phyloP scores from a whole-genome alignment of 2,113 vertebrate species.

The Dendropsophus ebraccatus region DNA sequence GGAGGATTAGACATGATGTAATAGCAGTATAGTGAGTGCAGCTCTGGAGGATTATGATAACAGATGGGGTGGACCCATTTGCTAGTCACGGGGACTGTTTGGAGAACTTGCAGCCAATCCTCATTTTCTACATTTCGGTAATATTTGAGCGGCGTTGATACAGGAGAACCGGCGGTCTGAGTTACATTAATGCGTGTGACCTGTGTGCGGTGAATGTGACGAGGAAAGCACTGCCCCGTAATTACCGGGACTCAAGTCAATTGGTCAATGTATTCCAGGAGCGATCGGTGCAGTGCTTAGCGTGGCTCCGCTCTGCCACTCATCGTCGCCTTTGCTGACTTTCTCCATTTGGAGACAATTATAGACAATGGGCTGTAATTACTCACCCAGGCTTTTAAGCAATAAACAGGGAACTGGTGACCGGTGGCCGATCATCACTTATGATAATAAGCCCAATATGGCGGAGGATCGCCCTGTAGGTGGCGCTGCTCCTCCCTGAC shows the following conservation, averaged over 20 bases:
- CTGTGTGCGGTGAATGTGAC: background rate
- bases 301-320: background rate
- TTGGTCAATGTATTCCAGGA: constrained; percentile 52
- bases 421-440: background rate
- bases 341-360: constrained; percentile 54
- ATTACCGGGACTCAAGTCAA: constrained; percentile 28
- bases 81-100: too few species aligned
- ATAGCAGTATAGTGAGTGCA: background rate
- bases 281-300: constrained; percentile 32
- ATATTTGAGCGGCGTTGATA: background rate
- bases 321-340: background rate
- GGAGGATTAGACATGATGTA: too few species aligned
- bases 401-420: constrained; percentile 4
- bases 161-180: background rate
- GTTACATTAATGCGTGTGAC: constrained; percentile 55
- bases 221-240: constrained; percentile 41
- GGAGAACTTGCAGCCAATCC: too few species aligned
- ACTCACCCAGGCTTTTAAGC: constrained; percentile 43
- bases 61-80: too few species aligned
- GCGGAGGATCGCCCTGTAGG: background rate
- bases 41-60: background rate
- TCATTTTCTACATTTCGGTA: constrained; percentile 39
- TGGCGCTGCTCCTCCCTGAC: background rate
- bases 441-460: background rate
- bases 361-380: constrained; percentile 54